A percentile compares a stretch with the other conserved stretches of the same genome.
Conservation (phyloP, 2,113 vertebrate species). For the Gambusia affinis region DNA sequence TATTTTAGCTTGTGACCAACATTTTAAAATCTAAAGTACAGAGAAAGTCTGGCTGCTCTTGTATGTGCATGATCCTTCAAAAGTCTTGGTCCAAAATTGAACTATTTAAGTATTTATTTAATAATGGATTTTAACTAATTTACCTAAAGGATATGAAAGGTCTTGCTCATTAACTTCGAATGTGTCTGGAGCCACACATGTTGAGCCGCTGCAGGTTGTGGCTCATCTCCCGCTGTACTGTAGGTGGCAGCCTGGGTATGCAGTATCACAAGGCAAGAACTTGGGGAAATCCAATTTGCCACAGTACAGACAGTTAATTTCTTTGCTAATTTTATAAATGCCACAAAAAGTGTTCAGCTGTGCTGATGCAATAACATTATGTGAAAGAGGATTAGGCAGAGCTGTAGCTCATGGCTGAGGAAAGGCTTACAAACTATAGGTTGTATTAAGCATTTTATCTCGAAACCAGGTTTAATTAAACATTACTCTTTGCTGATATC, state of each 20-base stretch:
- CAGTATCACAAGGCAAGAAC: conserved; percentile 54
- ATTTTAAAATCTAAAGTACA: neutral
- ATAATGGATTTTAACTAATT: conserved; percentile 63
- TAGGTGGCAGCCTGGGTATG: conserved; percentile 82
- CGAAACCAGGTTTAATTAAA: conserved; percentile 79
- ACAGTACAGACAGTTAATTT: conserved; percentile 80
- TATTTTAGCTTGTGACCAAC: neutral
- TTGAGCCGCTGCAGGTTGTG: conserved; percentile 37
- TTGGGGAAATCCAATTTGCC: conserved; percentile 76
- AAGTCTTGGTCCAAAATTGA: conserved; percentile 52
- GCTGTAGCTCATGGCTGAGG: conserved; percentile 73
- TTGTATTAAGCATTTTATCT: conserved; percentile 78
- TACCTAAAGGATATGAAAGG: conserved; percentile 52
- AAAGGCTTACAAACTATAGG: conserved; percentile 76
- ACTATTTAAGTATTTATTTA: conserved; percentile 58
- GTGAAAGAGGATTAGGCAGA: conserved; percentile 79
- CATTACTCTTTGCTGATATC: conserved; percentile 78
- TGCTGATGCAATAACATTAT: conserved; percentile 76
- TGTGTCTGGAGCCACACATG: conserved; percentile 54
- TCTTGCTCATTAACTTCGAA: conserved; percentile 6
- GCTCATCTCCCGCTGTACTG: conserved; percentile 68
- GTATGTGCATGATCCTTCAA: conserved; percentile 48
- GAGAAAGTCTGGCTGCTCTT: conserved; percentile 15
- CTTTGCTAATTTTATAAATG: conserved; percentile 83
- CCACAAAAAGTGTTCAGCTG: conserved; percentile 71